Evolutionary conservation across 2,113 vertebrate species (phyloP), one percentile per base, ranked within the genome.

Genomic region (Pardalotus punctatus): DNA sequence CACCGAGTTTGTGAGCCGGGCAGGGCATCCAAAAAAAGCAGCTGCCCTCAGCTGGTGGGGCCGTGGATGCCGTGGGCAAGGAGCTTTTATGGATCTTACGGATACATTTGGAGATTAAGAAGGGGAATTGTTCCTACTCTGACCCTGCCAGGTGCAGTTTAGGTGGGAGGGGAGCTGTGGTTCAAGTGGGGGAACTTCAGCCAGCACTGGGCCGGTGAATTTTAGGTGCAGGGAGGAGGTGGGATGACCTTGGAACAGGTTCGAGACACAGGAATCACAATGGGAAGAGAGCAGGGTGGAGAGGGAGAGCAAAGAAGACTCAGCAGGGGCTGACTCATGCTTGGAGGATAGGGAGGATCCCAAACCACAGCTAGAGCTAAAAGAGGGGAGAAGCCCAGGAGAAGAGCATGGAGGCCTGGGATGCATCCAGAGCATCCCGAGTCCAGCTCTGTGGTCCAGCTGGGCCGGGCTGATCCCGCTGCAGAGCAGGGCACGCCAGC

Each of bases 221-320:
- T 73, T 66, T 10, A n/a, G 73, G 38, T 42, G 42, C 17, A 43
- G 42, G 18, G 21, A 58, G 50, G 42, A 54, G 20, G 11, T 61
- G 43, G 40, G 42, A 13, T 76, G 58, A 35, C 20, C 19, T 65
- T 57, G 72, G 81, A 82, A 28, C 7, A 25, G 14, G 11, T 27
- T 38, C 38, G 12, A 40, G 70, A 11, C 24, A 6, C 1, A 0
- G 18, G 9, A 16, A 54, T 82, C 74, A 14, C 24, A 50, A 0
- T 33, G 51, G 74, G 45, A 31, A 8, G 56, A 65, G 25, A 70
- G 29, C 28, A 51, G 50, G 28, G 7, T 42, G 71, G 67, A 56
- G 81, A 54, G 53, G 40, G 56, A 65, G 23, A 70, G 60, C 58
- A 67, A 28, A 79, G 42, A 47, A 15, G 8, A 56, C 9, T 40